Conservation (phyloP, 2,888 invertebrate genomes). For the Theristus sp. region DNA sequence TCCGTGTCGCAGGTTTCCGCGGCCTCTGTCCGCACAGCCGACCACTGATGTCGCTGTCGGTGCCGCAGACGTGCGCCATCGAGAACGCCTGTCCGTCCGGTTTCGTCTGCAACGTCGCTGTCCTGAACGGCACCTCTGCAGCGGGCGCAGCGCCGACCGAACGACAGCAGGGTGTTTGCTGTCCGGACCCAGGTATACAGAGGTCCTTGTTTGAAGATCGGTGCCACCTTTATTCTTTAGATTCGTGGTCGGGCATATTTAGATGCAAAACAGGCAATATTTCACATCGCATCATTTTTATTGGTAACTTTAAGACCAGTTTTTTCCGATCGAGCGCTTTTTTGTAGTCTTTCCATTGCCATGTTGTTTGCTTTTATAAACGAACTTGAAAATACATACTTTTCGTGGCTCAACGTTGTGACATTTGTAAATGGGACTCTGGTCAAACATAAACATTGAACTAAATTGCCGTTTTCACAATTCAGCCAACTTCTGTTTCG, state of each 20-base stretch:
- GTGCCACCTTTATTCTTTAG: neutral
- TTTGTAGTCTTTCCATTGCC: too few species aligned
- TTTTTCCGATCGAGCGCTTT: too few species aligned
- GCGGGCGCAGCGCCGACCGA: neutral
- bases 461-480: too few species aligned
- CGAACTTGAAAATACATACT: neutral
- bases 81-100: constrained; percentile 9
- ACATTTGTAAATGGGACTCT: too few species aligned
- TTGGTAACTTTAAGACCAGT: too few species aligned
- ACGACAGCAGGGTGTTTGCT: neutral
- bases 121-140: neutral
- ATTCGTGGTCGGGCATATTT: too few species aligned
- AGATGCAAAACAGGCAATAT: too few species aligned
- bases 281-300: too few species aligned
- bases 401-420: too few species aligned
- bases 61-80: constrained; percentile 7
- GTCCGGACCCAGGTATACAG: neutral
- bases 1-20: constrained; percentile 5
- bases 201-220: neutral
- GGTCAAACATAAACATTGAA: too few species aligned
- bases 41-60: constrained; percentile 5
- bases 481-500: neutral
- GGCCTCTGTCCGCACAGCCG: constrained; percentile 11
- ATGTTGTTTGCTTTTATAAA: neutral
- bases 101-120: constrained; percentile 10